A percentile compares a stretch with the other conserved stretches of the same genome.
These are phyloP conservation scores for Calypte anna DNA, from an alignment of 2,113 vertebrate genomes.

Conservation along the genomic window DNA sequence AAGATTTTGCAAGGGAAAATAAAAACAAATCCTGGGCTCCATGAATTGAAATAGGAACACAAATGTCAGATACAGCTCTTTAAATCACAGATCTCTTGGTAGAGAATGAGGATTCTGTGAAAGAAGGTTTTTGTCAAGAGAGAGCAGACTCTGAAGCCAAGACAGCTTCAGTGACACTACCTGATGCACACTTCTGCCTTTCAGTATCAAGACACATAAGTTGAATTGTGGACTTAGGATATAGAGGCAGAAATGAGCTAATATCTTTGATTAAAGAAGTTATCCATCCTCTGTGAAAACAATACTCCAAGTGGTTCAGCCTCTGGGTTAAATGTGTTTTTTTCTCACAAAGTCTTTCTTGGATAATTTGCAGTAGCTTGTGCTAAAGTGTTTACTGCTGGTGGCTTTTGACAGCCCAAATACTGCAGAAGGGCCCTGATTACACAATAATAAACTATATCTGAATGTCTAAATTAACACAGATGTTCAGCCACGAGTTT, in stretches of 20 bases:
- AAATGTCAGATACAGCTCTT: background rate
- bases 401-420: background rate
- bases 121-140: background rate
- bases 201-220: background rate
- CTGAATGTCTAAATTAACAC: background rate
- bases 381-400: background rate
- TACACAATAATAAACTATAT: background rate
- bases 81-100: background rate
- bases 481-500: background rate
- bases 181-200: background rate
- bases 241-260: background rate
- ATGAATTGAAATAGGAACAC: accelerated
- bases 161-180: background rate
- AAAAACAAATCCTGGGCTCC: background rate
- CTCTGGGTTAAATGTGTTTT: background rate
- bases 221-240: background rate
- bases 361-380: background rate
- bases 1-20: background rate
- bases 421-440: background rate
- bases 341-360: background rate
- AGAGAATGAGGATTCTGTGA: background rate
- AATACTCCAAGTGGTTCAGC: background rate
- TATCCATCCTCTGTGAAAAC: background rate
- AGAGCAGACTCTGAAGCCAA: background rate
- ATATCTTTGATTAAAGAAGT: background rate